Evolutionary conservation across 92 coral and sea anemone genomes (phyloP).

Genomic region (Pocillopora meandrina): DNA sequence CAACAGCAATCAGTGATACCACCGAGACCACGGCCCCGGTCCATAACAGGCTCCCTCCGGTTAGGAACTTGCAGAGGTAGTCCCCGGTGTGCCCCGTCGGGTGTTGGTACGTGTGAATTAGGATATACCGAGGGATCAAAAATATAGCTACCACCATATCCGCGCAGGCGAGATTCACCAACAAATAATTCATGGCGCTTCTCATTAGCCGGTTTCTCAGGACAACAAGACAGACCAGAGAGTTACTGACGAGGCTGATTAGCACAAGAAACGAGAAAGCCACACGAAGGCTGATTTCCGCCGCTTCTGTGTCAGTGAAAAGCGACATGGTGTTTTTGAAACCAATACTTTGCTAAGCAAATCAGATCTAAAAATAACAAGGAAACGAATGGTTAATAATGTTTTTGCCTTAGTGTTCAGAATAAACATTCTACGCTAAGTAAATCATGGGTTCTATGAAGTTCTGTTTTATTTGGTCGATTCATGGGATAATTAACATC

Average conservation of each 20-base stretch:
- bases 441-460: not conserved
- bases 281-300: slow-evolving; percentile 30
- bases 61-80: slow-evolving; percentile 43
- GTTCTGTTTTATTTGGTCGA: not conserved
- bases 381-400: not conserved
- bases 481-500: no score
- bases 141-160: slow-evolving; percentile 45
- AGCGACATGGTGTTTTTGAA: slow-evolving; percentile 5
- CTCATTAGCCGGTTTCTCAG: slow-evolving; percentile 24
- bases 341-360: not conserved
- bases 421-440: not conserved
- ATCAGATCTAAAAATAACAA: not conserved
- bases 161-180: slow-evolving; percentile 33
- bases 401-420: not conserved
- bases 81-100: slow-evolving; percentile 31
- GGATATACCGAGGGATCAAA: slow-evolving; percentile 35
- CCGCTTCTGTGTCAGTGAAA: slow-evolving; percentile 32
- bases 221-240: slow-evolving; percentile 36
- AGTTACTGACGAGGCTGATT: slow-evolving; percentile 25
- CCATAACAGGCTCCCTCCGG: slow-evolving; percentile 44
- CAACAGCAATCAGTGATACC: slow-evolving; percentile 35
- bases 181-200: slow-evolving; percentile 41
- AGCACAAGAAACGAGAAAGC: slow-evolving; percentile 28
- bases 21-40: slow-evolving; percentile 42
- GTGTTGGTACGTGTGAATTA: slow-evolving; percentile 34